Conservation (phyloP, 2,113 vertebrate species). For the Brachionichthys hirsutus region DNA sequence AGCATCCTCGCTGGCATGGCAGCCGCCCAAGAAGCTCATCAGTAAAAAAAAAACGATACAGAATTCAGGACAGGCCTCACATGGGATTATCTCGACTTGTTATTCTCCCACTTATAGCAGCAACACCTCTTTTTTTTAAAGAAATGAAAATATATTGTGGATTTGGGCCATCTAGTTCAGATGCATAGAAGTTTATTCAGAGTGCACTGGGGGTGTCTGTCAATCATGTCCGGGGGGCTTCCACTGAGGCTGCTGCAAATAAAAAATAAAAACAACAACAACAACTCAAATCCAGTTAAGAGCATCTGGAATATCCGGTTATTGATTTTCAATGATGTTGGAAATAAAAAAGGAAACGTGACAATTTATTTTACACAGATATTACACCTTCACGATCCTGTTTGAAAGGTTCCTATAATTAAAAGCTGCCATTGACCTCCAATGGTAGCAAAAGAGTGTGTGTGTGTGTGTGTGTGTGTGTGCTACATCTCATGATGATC, state of each 20-base stretch:
- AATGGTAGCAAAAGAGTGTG: slow-evolving; percentile 9
- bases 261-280: no score
- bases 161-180: slow-evolving; percentile 44
- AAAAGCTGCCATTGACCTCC: no score
- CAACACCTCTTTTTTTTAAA: slow-evolving; percentile 53
- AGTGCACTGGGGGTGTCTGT: slow-evolving; percentile 58
- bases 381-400: neutral
- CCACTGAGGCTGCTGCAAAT: slow-evolving; percentile 12
- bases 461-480: slow-evolving; percentile 22
- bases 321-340: slow-evolving; percentile 1
- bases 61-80: slow-evolving; percentile 74
- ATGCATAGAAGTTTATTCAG: slow-evolving; percentile 49
- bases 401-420: no score
- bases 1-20: slow-evolving; percentile 73
- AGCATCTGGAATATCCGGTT: neutral
- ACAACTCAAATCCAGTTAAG: no score
- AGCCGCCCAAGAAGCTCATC: slow-evolving; percentile 75
- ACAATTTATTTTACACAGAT: neutral
- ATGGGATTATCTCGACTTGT: slow-evolving; percentile 71
- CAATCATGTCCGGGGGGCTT: slow-evolving; percentile 50
- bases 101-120: slow-evolving; percentile 63
- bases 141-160: slow-evolving; percentile 26
- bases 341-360: neutral
- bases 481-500: slow-evolving; percentile 27
- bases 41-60: slow-evolving; percentile 74